A percentile compares a stretch with the other conserved stretches of the same genome.
Conservation (phyloP, 1,140 invertebrate genomes). For the Drosophila leontia region DNA sequence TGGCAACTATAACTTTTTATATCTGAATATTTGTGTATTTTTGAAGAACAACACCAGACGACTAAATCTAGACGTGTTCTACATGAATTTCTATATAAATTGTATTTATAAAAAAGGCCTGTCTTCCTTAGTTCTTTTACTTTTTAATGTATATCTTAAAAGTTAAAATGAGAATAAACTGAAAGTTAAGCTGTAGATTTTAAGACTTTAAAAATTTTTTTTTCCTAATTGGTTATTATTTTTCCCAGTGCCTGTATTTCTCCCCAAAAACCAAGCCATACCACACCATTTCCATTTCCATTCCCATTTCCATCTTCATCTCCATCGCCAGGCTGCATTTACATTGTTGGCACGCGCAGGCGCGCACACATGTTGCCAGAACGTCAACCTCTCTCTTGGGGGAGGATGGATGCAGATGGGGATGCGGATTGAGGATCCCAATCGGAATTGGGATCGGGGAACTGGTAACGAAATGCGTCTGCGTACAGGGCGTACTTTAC, state of each 20-base stretch:
- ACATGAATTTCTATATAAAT: background rate
- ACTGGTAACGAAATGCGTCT: conserved; percentile 36
- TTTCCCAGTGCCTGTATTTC: conserved; percentile 2
- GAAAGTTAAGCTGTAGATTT: background rate
- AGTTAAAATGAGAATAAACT: background rate
- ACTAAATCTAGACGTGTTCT: background rate
- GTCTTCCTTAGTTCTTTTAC: background rate
- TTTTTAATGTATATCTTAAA: background rate
- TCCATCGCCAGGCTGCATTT: conserved; percentile 56
- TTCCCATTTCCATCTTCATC: conserved; percentile 8
- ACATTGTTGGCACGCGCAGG: conserved; percentile 80
- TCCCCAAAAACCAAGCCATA: conserved; percentile 6
- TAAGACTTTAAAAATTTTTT: no score
- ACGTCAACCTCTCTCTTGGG: conserved; percentile 46
- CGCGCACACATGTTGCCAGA: conserved; percentile 75
- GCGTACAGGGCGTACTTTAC: conserved; percentile 44
- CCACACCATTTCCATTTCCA: conserved; percentile 13
- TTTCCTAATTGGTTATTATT: background rate
- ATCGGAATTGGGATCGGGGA: conserved; percentile 11
- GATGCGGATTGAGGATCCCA: conserved; percentile 1
- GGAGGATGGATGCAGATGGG: conserved; percentile 13
- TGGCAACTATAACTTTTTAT: no score
- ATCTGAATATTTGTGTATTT: background rate
- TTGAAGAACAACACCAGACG: background rate
- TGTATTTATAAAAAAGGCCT: background rate